A percentile compares a stretch with the other conserved stretches of the same genome.
Evolutionary conservation across 2,113 vertebrate genomes (phyloP).

Genomic region (Polypterus bichir): DNA sequence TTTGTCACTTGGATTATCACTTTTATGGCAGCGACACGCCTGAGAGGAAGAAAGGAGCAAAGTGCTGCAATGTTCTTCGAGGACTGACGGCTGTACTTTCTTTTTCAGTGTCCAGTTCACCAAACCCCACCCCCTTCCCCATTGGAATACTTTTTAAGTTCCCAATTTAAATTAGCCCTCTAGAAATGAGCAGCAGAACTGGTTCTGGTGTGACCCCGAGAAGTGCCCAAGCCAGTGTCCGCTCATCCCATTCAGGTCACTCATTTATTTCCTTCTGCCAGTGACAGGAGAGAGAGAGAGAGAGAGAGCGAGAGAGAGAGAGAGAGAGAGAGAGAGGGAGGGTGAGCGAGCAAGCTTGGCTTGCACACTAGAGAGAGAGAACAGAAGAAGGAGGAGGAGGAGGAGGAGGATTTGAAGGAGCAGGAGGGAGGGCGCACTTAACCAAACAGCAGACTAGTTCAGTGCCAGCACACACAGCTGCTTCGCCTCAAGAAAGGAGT

Average conservation of each 20-base stretch:
- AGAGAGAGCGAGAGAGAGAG: conserved; percentile 1
- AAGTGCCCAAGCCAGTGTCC: not conserved
- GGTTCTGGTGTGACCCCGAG: not conserved
- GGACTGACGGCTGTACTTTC: no score
- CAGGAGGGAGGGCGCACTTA: conserved; percentile 22
- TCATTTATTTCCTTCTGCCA: no score
- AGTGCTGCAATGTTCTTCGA: no score
- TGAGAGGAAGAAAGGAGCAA: no score
- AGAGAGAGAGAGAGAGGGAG: conserved; percentile 16
- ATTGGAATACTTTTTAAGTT: no score
- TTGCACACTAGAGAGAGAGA: conserved; percentile 25
- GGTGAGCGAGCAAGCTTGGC: conserved; percentile 6
- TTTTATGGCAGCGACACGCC: no score
- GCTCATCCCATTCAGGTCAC: not conserved
- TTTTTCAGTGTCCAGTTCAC: no score
- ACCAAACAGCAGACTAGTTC: conserved; percentile 29
- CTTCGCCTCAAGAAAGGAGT: conserved; percentile 30
- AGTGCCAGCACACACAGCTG: conserved; percentile 30
- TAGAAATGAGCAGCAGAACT: not conserved
- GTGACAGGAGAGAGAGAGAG: conserved; percentile 14
- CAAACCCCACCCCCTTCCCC: no score
- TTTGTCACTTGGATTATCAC: no score
- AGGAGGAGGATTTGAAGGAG: conserved; percentile 29
- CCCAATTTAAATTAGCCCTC: no score
- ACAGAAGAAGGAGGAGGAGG: conserved; percentile 20